A percentile compares a stretch with the other conserved stretches of the same genome.
Evolutionary conservation across 1,140 invertebrate genomes (phyloP).

Genomic region (Patella vulgata): DNA sequence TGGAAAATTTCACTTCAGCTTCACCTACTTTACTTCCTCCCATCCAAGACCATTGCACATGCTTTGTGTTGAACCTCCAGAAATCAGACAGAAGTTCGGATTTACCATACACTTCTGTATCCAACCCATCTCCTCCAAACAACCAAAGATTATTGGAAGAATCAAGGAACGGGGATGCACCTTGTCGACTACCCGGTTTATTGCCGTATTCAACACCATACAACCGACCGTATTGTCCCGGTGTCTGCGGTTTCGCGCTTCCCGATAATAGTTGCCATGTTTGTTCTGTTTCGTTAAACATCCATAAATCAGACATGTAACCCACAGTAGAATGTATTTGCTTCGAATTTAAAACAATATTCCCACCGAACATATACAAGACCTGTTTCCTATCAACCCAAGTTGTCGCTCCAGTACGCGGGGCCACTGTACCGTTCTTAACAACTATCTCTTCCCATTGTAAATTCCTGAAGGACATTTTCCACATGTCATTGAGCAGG

Average conservation of each 20-base stretch:
- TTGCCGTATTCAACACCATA: background rate
- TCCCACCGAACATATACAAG: conserved; percentile 49
- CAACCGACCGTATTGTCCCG: conserved; percentile 17
- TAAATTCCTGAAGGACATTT: conserved; percentile 28
- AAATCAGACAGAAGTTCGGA: conserved; percentile 39
- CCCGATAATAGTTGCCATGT: conserved; percentile 31
- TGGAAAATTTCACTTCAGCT: conserved; percentile 14
- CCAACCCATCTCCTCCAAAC: conserved; percentile 46
- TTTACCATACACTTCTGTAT: conserved; percentile 10
- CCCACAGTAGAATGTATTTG: conserved; percentile 30
- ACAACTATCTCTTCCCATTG: conserved; percentile 28
- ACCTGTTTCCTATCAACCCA: conserved; percentile 26
- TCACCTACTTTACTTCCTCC: conserved; percentile 31
- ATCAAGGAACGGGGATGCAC: conserved; percentile 38
- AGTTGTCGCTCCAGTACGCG: conserved; percentile 38
- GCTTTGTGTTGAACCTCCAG: conserved; percentile 33
- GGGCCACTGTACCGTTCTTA: too few species aligned
- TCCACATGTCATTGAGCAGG: conserved; percentile 42
- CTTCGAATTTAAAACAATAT: conserved; percentile 23
- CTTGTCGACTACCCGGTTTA: conserved; percentile 34
- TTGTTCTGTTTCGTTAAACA: conserved; percentile 24
- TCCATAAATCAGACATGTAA: conserved; percentile 41
- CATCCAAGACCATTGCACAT: conserved; percentile 37
- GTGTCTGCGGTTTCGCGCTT: conserved; percentile 4
- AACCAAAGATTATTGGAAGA: conserved; percentile 37